Evolutionary conservation across 1,140 invertebrate species (phyloP).

Genomic region (Gryllus bimaculatus): DNA sequence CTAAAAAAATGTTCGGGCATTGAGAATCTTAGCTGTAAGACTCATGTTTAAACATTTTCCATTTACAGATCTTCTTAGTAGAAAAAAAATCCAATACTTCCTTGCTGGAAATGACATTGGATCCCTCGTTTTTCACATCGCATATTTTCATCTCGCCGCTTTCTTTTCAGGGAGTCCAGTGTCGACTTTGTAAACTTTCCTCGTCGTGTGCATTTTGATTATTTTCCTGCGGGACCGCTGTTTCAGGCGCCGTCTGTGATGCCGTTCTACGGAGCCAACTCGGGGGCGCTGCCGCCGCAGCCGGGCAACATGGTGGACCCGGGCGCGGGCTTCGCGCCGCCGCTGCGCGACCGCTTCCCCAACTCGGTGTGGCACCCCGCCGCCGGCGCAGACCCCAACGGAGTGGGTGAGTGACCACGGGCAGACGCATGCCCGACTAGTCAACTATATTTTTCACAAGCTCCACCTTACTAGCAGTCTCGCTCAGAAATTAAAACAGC

Average conservation of each 20-base stretch:
- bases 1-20: no score
- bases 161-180: no score
- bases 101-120: no score
- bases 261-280: conserved; percentile 37
- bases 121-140: no score
- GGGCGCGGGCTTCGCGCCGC: conserved; percentile 36
- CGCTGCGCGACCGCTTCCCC: conserved; percentile 34
- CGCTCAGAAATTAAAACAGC: no score
- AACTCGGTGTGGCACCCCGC: conserved; percentile 42
- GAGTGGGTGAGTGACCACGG: conserved; percentile 34
- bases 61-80: no score
- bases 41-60: no score
- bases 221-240: conserved; percentile 4
- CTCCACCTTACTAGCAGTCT: background rate
- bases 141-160: no score
- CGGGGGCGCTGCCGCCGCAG: conserved; percentile 18
- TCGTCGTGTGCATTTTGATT: no score
- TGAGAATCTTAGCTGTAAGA: no score
- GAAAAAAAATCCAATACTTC: no score
- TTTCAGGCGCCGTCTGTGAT: conserved; percentile 44
- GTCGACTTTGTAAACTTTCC: no score
- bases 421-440: background rate
- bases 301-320: conserved; percentile 26
- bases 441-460: background rate
- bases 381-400: conserved; percentile 19